These are phyloP conservation scores for Morpho helenor DNA, from an alignment of 2,888 invertebrate genomes.

Conservation along the genomic window DNA sequence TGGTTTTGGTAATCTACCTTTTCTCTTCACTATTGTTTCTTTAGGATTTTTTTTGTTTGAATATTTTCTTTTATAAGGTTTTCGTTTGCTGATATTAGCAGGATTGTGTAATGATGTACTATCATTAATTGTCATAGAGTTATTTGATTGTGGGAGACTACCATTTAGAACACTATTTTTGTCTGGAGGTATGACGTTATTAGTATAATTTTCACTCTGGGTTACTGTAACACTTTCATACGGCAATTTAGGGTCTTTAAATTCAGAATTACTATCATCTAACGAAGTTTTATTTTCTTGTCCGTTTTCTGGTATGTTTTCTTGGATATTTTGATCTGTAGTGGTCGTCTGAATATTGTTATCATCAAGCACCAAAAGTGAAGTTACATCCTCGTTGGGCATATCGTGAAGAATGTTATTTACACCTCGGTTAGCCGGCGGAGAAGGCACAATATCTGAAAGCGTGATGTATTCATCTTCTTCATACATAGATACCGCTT, in stretches of 20 bases:
- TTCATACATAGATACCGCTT: conserved; percentile 46
- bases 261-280: not conserved
- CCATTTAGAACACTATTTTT: not conserved
- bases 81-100: not conserved
- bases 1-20: not conserved
- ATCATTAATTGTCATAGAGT: not conserved
- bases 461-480: conserved; percentile 55
- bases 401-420: conserved; percentile 16
- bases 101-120: not conserved
- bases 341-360: conserved; percentile 2
- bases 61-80: not conserved
- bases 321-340: not conserved
- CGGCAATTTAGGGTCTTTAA: not conserved
- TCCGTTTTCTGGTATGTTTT: conserved; percentile 8
- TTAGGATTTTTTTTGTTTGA: not conserved
- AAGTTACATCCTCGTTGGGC: conserved; percentile 13
- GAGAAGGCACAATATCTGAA: conserved; percentile 41
- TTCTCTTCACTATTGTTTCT: not conserved
- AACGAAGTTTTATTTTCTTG: conserved; percentile 14
- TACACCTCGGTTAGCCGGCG: conserved; percentile 23
- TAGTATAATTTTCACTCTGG: conserved; percentile 4
- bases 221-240: not conserved
- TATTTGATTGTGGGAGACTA: too few relatives aligned
- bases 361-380: conserved; percentile 1
- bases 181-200: not conserved